Conservation (phyloP, 2,888 invertebrate species). For the Ormyrus nitidulus region DNA sequence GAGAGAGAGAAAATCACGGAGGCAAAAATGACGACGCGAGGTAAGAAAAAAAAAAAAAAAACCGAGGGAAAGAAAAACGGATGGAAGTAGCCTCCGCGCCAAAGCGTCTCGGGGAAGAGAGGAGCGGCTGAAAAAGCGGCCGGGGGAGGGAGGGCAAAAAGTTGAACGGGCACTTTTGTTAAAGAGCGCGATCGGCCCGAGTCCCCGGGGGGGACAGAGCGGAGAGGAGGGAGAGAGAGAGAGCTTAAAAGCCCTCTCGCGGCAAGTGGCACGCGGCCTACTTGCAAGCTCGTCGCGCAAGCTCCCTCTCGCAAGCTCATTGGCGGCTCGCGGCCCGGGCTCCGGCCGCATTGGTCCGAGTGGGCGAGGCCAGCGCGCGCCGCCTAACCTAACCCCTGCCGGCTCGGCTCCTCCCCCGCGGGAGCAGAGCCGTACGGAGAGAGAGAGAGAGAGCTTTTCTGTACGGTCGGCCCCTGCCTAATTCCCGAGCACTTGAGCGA, state of each 20-base stretch:
- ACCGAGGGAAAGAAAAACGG: no score
- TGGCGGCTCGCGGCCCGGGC: constrained; percentile 56
- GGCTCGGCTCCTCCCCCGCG: constrained; percentile 66
- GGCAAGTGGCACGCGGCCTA: constrained; percentile 69
- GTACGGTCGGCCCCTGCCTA: constrained; percentile 5
- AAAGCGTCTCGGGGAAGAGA: no score
- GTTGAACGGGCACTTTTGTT: constrained; percentile 51
- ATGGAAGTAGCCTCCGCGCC: no score
- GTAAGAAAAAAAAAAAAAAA: no score
- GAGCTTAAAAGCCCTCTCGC: constrained; percentile 64
- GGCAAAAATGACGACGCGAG: not conserved
- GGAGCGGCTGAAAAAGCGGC: no score
- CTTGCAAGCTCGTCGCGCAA: constrained; percentile 57
- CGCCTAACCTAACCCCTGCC: constrained; percentile 6
- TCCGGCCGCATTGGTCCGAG: constrained; percentile 57
- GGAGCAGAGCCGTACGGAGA: constrained; percentile 38
- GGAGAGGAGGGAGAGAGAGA: not conserved
- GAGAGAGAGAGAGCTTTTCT: constrained; percentile 38
- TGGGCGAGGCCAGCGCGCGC: constrained; percentile 40
- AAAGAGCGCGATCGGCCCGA: constrained; percentile 32
- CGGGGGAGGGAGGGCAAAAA: constrained; percentile 1
- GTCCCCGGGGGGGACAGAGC: not conserved
- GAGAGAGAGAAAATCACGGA: not conserved
- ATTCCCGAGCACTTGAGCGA: constrained; percentile 69
- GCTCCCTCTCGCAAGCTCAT: constrained; percentile 25